Evolutionary conservation across 1,140 invertebrate genomes (phyloP), one percentile per base, ranked within the genome.

Genomic region (Planococcus citri): DNA sequence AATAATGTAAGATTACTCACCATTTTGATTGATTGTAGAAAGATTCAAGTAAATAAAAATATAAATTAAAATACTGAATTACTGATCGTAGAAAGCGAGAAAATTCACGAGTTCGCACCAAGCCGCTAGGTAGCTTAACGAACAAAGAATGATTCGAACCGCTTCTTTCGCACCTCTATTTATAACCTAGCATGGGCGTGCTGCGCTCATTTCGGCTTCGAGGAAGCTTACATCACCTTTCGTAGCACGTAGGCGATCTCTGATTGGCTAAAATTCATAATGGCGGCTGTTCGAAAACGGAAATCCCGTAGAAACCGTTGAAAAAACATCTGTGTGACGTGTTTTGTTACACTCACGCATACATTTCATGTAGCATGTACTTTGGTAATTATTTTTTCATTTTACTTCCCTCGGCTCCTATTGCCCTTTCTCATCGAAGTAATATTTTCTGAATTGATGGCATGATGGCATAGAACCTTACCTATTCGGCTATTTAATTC

Each of bases 121-220:
- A 27, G 22, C 21, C 9, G 60, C 25, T 24, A 64, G 20, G 60
- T 17, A 10, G 60, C 60, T 25, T 12, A 64, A 64, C 60, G 60
- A 64, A 64, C 60, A 64, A 64, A 64, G 22, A 64, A 64, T 27
- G 21, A 27, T 17, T 4, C 20, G 3, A 64, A 24, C 8, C 22
- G 20, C 6, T 21, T 9, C 20, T 9, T 24, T 1, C 6, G 22
- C 60, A 64, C 60, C 25, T 12, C 60, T 64, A 64, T 64, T 64
- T 64, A 64, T 64, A 64, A 64, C 60, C 25, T 24, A 24, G 60
- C 25, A 64, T 64, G 60, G 60, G 60, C 60, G 60, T 64, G 41
- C 41, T 51, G 41, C 17, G 17, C 41, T 17, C 41, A 51, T 17
- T 33, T 33, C 29, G 41, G 10, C 17, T 51, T 2, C 41, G 4